Percentiles rank a stretch among this genome's conserved stretches.
These are phyloP conservation scores for Pogonophryne albipinna DNA, from an alignment of 2,797 vertebrate species.

Conservation along the genomic window DNA sequence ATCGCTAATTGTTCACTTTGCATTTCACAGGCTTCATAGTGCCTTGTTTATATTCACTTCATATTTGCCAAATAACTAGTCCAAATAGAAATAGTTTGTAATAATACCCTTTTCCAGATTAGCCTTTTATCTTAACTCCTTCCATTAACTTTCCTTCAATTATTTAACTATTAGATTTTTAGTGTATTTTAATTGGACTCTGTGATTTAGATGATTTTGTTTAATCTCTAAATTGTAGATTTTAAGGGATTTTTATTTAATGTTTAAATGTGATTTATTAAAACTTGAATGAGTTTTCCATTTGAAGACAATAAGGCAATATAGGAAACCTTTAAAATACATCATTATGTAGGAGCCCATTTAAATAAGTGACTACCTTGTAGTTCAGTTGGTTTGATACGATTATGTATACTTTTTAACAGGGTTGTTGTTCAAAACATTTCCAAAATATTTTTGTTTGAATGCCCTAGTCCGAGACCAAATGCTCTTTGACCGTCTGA, in stretches of 20 bases:
- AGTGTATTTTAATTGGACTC: background rate
- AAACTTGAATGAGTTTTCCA: background rate
- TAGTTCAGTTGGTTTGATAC: background rate
- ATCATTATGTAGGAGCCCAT: too few species aligned
- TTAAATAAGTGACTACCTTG: too few species aligned
- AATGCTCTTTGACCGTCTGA: background rate
- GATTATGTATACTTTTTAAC: background rate
- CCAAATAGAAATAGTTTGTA: background rate
- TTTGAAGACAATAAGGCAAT: background rate
- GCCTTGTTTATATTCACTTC: background rate
- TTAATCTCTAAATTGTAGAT: background rate
- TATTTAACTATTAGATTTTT: background rate
- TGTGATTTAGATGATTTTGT: background rate
- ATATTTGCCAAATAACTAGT: background rate
- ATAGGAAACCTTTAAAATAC: background rate
- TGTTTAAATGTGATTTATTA: background rate
- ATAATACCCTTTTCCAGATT: too few species aligned
- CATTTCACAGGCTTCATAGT: background rate
- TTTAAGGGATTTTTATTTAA: background rate
- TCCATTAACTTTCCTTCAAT: background rate
- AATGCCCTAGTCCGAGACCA: background rate
- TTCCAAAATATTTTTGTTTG: background rate
- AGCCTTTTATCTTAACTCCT: too few species aligned
- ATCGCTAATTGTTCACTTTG: background rate
- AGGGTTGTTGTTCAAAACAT: background rate